Base-by-base conservation (phyloP, 2,113 vertebrate genomes). In the Pseudonaja textilis region DNA sequence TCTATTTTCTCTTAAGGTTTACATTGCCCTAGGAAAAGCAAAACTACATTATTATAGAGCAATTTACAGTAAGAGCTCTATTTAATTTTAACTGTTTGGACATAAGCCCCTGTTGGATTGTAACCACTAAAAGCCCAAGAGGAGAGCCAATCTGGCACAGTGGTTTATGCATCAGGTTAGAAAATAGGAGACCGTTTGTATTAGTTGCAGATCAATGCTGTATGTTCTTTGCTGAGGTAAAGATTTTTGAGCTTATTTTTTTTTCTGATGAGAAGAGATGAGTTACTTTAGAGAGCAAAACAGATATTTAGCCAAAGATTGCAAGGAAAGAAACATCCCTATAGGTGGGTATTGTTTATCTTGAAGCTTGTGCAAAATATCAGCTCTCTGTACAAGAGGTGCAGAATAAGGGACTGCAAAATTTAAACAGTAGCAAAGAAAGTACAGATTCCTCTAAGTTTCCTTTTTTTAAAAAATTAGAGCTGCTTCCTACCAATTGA, bases 51-150 rank as follows among this genome's bases (percentile, higher is more conserved):
- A 88, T 91, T 95, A 89, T 94, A 93, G 94, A 95, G 90, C 96
- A 93, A 92, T 94, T 96, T 95, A 93, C 89, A 95, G 95, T 90
- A 90, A 96, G 91, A 93, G 96, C 96, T 96, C 96, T 95, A 96
- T 96, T 96, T 97, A 96, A 96, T 96, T 96, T 94, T 96, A 92
- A 92, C 90, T 95, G 90, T 95, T 95, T 96, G 95, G 94, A 95
- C 93, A 90, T 97, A 97, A 97, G 96, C 93, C 95, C 93, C 94
- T 96, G 94, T 96, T 96, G 97, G 95, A 95, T 95, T 96, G 93
- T 97, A 96, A 93, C 93, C 95, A 94, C 91, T 96, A 96, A 94
- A 96, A 90, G 93, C 90, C 95, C 95, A 96, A 96, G 91, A 96
- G 93, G 64, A 18, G 29, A 74, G 29, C n/a, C 29, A 74, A 16